Conservation (phyloP, 2,888 invertebrate genomes). For the Scaptomyza tumidula region DNA sequence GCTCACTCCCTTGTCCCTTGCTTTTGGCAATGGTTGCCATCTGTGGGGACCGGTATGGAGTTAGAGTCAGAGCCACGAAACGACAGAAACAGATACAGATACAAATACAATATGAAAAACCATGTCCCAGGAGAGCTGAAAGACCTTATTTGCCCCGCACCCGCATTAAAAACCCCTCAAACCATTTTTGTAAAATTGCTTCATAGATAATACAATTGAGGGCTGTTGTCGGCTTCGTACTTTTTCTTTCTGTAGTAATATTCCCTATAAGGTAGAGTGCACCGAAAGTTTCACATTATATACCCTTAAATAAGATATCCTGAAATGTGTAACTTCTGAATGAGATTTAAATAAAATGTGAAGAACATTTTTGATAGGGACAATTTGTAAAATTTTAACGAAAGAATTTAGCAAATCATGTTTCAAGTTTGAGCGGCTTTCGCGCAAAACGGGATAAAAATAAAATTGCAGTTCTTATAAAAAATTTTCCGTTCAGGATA, state of each 20-base stretch:
- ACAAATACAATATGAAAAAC: constrained; percentile 49
- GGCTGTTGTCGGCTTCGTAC: constrained; percentile 37
- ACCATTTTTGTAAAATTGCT: constrained; percentile 33
- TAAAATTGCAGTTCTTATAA: too few species aligned
- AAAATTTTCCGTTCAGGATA: too few species aligned
- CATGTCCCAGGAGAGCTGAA: constrained; percentile 33
- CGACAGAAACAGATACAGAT: constrained; percentile 22
- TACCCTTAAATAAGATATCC: neutral
- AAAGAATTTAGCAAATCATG: too few species aligned
- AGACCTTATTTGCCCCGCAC: constrained; percentile 8
- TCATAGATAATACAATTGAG: constrained; percentile 42
- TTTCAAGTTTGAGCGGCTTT: too few species aligned
- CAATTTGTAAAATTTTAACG: too few species aligned
- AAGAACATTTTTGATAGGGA: too few species aligned
- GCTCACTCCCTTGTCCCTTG: constrained; percentile 37
- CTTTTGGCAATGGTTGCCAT: constrained; percentile 41
- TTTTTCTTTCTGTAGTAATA: constrained; percentile 32
- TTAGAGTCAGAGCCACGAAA: constrained; percentile 18
- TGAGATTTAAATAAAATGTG: too few species aligned
- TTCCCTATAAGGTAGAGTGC: neutral
- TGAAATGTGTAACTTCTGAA: neutral
- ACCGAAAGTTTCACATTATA: too few species aligned
- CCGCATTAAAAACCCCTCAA: neutral
- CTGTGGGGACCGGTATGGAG: constrained; percentile 30
- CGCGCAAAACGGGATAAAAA: too few species aligned